Evolutionary conservation across 2,888 invertebrate genomes (phyloP).

Genomic region (Hermaeophaga mercurialis): DNA sequence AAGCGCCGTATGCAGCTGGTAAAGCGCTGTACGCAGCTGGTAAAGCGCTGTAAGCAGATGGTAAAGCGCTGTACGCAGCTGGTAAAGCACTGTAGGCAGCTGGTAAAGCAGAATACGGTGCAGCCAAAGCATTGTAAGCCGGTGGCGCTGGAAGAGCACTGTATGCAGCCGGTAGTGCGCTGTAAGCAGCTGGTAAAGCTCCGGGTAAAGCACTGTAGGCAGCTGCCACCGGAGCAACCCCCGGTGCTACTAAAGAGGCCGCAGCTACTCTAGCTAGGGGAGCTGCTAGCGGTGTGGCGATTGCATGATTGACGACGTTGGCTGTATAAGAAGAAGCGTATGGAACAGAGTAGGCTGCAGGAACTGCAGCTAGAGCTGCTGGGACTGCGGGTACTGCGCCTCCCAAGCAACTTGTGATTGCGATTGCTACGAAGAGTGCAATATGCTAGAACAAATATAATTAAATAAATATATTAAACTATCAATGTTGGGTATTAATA

Average conservation of each 20-base stretch:
- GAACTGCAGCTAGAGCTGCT: conserved; percentile 45
- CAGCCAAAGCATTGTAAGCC: conserved; percentile 16
- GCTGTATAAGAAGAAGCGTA: conserved; percentile 79
- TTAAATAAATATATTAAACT: too few species aligned
- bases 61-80: conserved; percentile 17
- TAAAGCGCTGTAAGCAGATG: conserved; percentile 19
- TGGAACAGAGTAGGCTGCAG: conserved; percentile 69
- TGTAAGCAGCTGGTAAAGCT: conserved; percentile 15
- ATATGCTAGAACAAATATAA: neutral
- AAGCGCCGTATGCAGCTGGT: conserved; percentile 18
- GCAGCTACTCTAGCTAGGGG: conserved; percentile 23
- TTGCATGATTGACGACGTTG: conserved; percentile 75
- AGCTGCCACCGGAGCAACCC: too few species aligned
- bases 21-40: conserved; percentile 18
- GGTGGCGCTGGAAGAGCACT: conserved; percentile 14
- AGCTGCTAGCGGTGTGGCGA: conserved; percentile 67
- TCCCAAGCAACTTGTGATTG: conserved; percentile 43
- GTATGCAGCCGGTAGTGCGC: conserved; percentile 20
- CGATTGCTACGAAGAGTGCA: neutral
- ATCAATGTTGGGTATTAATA: too few species aligned
- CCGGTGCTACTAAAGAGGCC: neutral
- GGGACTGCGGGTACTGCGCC: conserved; percentile 47
- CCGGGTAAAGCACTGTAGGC: conserved; percentile 17
- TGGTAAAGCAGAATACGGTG: conserved; percentile 14
- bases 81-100: conserved; percentile 20